Evolutionary conservation across 2,113 vertebrate genomes (phyloP).

Genomic region (Burhinus oedicnemus): DNA sequence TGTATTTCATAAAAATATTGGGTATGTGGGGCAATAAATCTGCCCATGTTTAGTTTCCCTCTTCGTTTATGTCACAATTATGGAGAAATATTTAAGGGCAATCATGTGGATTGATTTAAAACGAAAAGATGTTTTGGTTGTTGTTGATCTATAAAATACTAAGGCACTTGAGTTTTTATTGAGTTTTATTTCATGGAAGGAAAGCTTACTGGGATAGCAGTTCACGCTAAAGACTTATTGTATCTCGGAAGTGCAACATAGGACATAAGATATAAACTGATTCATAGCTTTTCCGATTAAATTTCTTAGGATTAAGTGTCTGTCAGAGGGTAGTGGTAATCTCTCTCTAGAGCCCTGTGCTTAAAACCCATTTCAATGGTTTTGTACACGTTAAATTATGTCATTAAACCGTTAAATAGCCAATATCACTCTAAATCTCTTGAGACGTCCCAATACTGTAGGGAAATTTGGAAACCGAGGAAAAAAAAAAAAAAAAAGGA

Average conservation of each 20-base stretch:
- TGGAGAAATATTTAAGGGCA: background rate
- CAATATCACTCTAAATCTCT: background rate
- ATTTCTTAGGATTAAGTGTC: background rate
- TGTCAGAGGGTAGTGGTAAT: background rate
- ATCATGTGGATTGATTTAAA: background rate
- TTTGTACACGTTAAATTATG: background rate
- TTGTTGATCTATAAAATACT: no score
- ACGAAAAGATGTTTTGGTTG: no score
- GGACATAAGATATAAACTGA: no score
- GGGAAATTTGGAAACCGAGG: background rate
- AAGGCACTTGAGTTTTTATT: background rate
- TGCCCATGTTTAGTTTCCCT: background rate
- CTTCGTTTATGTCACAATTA: background rate
- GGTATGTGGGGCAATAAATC: no score
- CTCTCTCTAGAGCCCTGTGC: background rate
- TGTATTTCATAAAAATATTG: background rate
- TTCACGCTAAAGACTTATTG: background rate
- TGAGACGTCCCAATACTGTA: background rate
- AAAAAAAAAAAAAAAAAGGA: background rate
- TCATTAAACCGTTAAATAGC: background rate
- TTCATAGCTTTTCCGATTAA: background rate
- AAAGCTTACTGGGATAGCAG: background rate
- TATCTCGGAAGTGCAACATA: no score
- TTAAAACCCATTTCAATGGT: background rate
- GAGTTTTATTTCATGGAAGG: background rate